Evolutionary conservation across 2,888 invertebrate genomes (phyloP), one percentile per base, ranked within the genome.

Genomic region (Diaperis boleti): DNA sequence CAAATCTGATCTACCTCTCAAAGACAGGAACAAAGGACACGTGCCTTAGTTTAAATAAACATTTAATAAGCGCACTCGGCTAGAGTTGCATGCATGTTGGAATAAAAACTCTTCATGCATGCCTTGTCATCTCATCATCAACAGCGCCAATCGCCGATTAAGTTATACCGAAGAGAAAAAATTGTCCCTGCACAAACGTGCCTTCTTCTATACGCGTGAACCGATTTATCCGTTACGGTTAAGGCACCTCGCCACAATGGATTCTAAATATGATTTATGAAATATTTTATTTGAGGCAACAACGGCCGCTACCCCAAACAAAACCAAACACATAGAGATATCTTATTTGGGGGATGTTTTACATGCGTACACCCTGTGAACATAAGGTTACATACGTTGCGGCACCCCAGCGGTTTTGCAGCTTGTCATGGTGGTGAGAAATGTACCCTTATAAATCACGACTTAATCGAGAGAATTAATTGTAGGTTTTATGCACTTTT

Each of bases 231-330:
- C 78, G 78, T 78, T 76, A 75, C 73, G 72, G 70, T 71, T 69
- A 67, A 67, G 65, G 61, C 68, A 67, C 66, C 66, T 69, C 69
- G 68, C 72, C 72, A 80, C 79, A 80, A 81, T 79, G 67, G 78
- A 71, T 70, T 76, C 79, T 80, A 80, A 80, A 81, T 81, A 80
- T 81, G 80, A 81, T 81, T 81, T 81, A 81, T 81, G 79, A 76
- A 78, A 78, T 77, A 78, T 77, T 80, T 80, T 78, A 78, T 79
- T 76, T 78, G 73, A 77, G 78, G 78, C 78, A 76, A 78, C 77
- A 74, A 71, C 71, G 69, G 67, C 67, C 69, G 67, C 72, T 77
- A 77, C 79, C 78, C 77, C 75, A 79, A 72, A 76, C 77, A 76
- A 78, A 76, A 73, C 70, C 74, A 76, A 77, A 78, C 72, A 72